Base-by-base conservation (phyloP, 2,888 invertebrate genomes). In the Luffia ferchaultella region DNA sequence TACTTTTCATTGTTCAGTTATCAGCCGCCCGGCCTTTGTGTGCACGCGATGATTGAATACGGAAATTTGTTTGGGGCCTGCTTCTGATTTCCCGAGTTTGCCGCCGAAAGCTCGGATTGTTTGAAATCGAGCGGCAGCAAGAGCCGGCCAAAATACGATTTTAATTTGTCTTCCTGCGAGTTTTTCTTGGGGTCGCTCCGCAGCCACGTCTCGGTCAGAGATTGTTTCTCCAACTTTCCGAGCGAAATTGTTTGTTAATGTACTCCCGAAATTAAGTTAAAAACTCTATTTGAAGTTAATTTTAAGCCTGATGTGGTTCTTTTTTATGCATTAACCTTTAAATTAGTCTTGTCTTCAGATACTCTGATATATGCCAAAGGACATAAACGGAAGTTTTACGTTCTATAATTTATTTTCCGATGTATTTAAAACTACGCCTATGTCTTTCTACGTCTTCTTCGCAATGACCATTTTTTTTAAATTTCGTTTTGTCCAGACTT, bases 1-100 rank as follows among this genome's bases (percentile, higher is more conserved):
- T 82, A 82, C 83, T 79, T 82, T 82, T 80, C 83, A 83, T 82
- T 83, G 83, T 83, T 80, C 82, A 78, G 82, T 78, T 83, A 83
- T 83, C 83, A 82, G 79, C 44, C 71, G 67, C 65, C 62, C 68
- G 78, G 78, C 82, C 69, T 80, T 83, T 82, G 82, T 82, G 76
- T 67, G 68, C 65, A 68, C 70, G 66, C 62, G 82, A 83, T 83
- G 83, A 83, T 83, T 83, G 83, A 83, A 80, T 82, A 79, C 73
- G 70, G 73, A 78, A 79, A 83, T 83, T 83, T 83, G 83, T 83
- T 83, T 68, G 72, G 69, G 65, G 73, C 73, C 76, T 76, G 79
- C 73, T 71, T 64, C 73, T 78, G 82, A 82, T 79, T 79, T 76
- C 68, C 71, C 63, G 60, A 70, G 70, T 67, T 76, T 77, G 71